Conservation (phyloP, 2,888 invertebrate species). For the Drosophila mayaguana region DNA sequence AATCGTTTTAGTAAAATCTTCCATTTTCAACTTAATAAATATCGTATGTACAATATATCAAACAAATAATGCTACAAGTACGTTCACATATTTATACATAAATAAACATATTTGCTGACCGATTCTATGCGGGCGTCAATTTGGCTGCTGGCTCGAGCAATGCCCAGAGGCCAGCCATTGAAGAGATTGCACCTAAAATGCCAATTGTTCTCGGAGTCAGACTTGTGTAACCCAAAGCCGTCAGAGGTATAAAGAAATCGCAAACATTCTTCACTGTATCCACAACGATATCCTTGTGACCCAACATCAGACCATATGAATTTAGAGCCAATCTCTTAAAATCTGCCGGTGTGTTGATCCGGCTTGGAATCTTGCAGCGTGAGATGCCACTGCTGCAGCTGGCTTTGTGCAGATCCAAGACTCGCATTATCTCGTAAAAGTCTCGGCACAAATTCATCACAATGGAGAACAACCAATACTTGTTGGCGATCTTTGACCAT, state of each 20-base stretch:
- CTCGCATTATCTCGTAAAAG: constrained; percentile 91
- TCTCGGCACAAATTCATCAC: constrained; percentile 92
- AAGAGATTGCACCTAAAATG: constrained; percentile 92
- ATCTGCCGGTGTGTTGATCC: constrained; percentile 71
- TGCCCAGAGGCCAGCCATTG: constrained; percentile 91
- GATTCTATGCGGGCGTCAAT: constrained; percentile 87
- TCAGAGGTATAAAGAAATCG: constrained; percentile 94
- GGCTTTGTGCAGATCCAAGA: constrained; percentile 87
- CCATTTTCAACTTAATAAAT: constrained; percentile 42
- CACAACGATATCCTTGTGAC: constrained; percentile 89
- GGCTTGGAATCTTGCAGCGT: constrained; percentile 65
- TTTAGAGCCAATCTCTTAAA: constrained; percentile 69
- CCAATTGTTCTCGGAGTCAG: constrained; percentile 92
- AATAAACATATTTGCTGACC: constrained; percentile 13
- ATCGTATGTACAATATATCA: constrained; percentile 34
- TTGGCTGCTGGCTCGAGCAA: constrained; percentile 92
- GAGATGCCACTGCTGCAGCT: constrained; percentile 83
- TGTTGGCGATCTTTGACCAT: constrained; percentile 91
- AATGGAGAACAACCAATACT: constrained; percentile 94
- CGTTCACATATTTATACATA: constrained; percentile 15
- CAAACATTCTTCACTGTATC: constrained; percentile 94
- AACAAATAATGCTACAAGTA: constrained; percentile 26
- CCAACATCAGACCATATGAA: constrained; percentile 75
- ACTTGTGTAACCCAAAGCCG: constrained; percentile 91
- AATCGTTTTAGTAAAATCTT: constrained; percentile 45